phyloP scores from a whole-genome alignment of 2,113 vertebrate genomes.

The Anguilla rostrata region DNA sequence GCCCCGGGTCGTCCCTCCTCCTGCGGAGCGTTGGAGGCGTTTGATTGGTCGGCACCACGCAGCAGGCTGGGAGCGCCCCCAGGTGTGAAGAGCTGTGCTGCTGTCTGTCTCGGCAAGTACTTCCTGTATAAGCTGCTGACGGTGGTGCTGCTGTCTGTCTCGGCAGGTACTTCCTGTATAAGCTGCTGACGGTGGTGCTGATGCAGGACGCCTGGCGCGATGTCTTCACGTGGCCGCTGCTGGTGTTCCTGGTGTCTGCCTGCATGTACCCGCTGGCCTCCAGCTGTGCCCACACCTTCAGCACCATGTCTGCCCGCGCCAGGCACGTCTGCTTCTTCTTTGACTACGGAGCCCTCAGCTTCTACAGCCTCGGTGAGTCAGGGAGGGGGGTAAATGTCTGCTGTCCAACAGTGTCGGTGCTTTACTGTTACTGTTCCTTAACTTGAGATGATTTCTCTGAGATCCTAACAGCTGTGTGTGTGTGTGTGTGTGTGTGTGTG shows the following conservation, averaged over 20 bases:
- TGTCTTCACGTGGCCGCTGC: constrained; percentile 72
- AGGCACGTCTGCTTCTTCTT: constrained; percentile 85
- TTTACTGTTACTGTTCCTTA: background rate
- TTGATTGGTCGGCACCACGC: background rate
- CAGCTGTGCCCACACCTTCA: constrained; percentile 84
- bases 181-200: constrained; percentile 60
- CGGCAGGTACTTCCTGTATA: constrained; percentile 84
- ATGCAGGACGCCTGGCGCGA: constrained; percentile 66
- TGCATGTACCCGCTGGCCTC: constrained; percentile 83
- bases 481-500: background rate
- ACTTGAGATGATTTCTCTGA: too few relatives aligned
- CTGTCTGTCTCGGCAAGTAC: constrained; percentile 68
- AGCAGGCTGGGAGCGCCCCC: background rate
- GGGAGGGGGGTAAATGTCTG: too few relatives aligned
- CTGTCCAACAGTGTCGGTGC: too few relatives aligned
- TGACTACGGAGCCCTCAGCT: constrained; percentile 79
- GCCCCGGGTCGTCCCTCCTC: too few relatives aligned
- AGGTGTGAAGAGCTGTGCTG: background rate
- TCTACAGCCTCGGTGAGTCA: constrained; percentile 77
- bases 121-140: constrained; percentile 76
- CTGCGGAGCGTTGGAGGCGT: background rate
- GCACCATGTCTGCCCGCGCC: constrained; percentile 71
- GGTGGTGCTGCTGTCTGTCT: constrained; percentile 55
- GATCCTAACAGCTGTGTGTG: background rate
- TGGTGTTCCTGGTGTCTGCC: constrained; percentile 75